Conservation (phyloP, 2,797 vertebrate species). For the Manis pentadactyla region DNA sequence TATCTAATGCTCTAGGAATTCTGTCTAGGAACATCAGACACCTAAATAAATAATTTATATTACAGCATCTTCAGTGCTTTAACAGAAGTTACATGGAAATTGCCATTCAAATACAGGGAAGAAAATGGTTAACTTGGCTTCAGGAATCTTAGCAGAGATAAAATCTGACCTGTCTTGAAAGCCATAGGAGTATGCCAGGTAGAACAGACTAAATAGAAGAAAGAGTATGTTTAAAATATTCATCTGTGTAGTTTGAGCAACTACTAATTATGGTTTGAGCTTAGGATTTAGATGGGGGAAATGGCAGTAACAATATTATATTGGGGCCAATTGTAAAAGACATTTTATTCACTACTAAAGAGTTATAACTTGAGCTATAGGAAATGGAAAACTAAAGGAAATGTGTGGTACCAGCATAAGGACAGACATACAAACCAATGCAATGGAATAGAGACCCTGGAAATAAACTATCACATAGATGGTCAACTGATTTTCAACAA, state of each 20-base stretch:
- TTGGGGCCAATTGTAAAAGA: neutral
- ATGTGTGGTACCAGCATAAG: neutral
- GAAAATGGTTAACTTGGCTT: neutral
- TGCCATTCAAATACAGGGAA: neutral
- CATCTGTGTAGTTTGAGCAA: neutral
- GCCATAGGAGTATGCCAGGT: neutral
- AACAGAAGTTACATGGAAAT: neutral
- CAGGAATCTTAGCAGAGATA: neutral
- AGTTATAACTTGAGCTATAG: neutral
- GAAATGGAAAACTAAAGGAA: conserved; percentile 13
- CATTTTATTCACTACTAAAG: neutral
- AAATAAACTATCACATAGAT: neutral
- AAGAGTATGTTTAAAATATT: neutral
- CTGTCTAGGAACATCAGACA: neutral
- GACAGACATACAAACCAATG: neutral
- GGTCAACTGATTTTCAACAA: neutral
- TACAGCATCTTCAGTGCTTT: neutral
- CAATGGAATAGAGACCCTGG: neutral
- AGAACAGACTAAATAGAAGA: neutral
- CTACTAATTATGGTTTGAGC: neutral
- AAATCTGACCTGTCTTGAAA: conserved; percentile 8
- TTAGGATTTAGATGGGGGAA: neutral
- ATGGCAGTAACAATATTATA: neutral
- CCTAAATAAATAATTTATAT: neutral
- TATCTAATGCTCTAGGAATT: neutral